A percentile compares a stretch with the other conserved stretches of the same genome.
phyloP scores from a whole-genome alignment of 2,888 invertebrate genomes.

The Pollenia amentaria region DNA sequence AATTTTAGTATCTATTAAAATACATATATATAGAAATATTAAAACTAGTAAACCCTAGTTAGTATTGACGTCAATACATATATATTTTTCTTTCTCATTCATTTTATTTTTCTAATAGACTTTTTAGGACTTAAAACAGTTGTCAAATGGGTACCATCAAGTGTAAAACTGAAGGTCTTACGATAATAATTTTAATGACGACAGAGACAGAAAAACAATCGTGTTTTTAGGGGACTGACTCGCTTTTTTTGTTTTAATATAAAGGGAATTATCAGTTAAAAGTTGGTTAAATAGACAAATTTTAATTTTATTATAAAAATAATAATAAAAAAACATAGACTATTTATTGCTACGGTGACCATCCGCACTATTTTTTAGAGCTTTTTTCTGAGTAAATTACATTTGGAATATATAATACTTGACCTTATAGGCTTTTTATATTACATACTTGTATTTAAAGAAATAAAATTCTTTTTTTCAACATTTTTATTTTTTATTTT shows the following conservation, averaged over 20 bases:
- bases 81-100: not conserved
- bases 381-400: too few species aligned
- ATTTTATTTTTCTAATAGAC: not conserved
- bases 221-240: slow-evolving; percentile 1
- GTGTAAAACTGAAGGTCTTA: slow-evolving; percentile 14
- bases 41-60: slow-evolving; percentile 18
- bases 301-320: too few species aligned
- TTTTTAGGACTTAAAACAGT: not conserved
- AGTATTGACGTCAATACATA: slow-evolving; percentile 27
- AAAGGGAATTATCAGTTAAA: not conserved
- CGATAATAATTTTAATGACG: slow-evolving; percentile 19
- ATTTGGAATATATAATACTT: too few species aligned
- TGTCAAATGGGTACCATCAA: slow-evolving; percentile 28
- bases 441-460: too few species aligned
- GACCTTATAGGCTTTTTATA: too few species aligned
- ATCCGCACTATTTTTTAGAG: too few species aligned
- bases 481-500: too few species aligned
- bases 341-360: too few species aligned
- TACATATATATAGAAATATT: not conserved
- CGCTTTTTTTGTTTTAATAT: not conserved
- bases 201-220: not conserved
- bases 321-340: too few species aligned
- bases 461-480: too few species aligned
- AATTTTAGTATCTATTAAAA: slow-evolving; percentile 16
- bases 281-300: too few species aligned